Percentiles rank a stretch among this genome's conserved stretches.
Evolutionary conservation across 2,797 vertebrate genomes (phyloP).

Genomic region (Gorsachius magnificus): DNA sequence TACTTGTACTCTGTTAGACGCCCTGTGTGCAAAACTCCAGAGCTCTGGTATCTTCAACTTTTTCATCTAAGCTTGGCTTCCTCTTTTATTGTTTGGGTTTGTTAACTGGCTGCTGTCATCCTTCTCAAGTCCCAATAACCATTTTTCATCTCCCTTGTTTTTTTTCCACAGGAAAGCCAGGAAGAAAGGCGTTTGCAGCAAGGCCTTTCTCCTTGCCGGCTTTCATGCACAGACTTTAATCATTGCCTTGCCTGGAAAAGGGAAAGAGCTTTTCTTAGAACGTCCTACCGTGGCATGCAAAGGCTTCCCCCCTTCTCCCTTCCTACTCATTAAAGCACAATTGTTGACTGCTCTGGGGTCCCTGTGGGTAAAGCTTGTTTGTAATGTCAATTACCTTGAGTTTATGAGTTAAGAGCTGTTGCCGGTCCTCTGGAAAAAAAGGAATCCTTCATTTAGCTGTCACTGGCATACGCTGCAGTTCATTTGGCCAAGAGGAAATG

Average conservation of each 20-base stretch:
- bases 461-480: conserved; percentile 44
- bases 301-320: conserved; percentile 51
- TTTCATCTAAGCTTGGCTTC: conserved; percentile 16
- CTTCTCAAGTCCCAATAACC: background rate
- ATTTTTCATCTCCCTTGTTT: conserved; percentile 33
- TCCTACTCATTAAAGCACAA: conserved; percentile 69
- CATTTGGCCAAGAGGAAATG: conserved; percentile 68
- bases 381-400: conserved; percentile 68
- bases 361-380: conserved; percentile 63
- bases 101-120: background rate
- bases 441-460: conserved; percentile 68
- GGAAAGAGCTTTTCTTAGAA: conserved; percentile 42
- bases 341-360: conserved; percentile 66
- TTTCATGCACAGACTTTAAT: conserved; percentile 52
- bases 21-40: background rate
- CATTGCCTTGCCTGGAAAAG: conserved; percentile 41
- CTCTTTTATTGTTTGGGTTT: conserved; percentile 32
- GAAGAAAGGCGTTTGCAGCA: conserved; percentile 45
- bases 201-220: conserved; percentile 17
- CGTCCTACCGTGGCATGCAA: conserved; percentile 3
- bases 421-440: conserved; percentile 67
- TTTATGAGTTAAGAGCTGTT: conserved; percentile 68
- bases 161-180: conserved; percentile 62
- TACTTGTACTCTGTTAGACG: background rate
- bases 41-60: background rate